phyloP scores from a whole-genome alignment of 2,888 invertebrate genomes.

The Nesidiocoris tenuis region DNA sequence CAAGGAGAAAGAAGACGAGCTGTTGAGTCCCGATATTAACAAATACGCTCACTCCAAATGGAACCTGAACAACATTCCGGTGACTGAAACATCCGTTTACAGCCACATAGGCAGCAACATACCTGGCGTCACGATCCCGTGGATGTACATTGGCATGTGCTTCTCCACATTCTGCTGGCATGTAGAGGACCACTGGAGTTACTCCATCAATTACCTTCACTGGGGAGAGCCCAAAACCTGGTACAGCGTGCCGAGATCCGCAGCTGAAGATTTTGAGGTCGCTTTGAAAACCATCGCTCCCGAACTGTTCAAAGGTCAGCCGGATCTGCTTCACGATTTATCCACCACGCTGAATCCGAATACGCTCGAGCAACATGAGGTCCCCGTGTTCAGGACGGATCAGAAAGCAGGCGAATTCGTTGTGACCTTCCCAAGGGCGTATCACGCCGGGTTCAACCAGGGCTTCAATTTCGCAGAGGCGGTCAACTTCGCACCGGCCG shows the following conservation, averaged over 20 bases:
- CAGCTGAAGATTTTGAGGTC: slow-evolving; percentile 90
- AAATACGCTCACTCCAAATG: slow-evolving; percentile 90
- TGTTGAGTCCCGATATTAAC: slow-evolving; percentile 40
- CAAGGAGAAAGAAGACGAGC: slow-evolving; percentile 23
- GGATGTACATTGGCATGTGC: slow-evolving; percentile 99
- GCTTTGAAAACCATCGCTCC: slow-evolving; percentile 96
- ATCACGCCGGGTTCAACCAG: slow-evolving; percentile 99
- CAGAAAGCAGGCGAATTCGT: slow-evolving; percentile 99
- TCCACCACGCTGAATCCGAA: slow-evolving; percentile 99
- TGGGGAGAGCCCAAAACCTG: slow-evolving; percentile 99
- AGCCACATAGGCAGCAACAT: slow-evolving; percentile 97
- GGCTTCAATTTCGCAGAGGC: slow-evolving; percentile 99
- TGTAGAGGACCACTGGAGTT: slow-evolving; percentile 99
- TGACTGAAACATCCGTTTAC: slow-evolving; percentile 89
- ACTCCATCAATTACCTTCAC: slow-evolving; percentile 97
- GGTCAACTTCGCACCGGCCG: slow-evolving; percentile 98
- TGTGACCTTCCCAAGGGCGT: slow-evolving; percentile 97
- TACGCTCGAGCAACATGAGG: slow-evolving; percentile 77
- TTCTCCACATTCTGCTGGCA: slow-evolving; percentile 99
- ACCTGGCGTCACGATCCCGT: slow-evolving; percentile 89
- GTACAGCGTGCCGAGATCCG: slow-evolving; percentile 94
- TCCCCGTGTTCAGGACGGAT: slow-evolving; percentile 71
- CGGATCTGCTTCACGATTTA: slow-evolving; percentile 94
- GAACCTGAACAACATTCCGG: slow-evolving; percentile 97
- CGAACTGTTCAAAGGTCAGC: slow-evolving; percentile 91